Percentiles rank a stretch among this genome's conserved stretches.
These are phyloP conservation scores for Synergus umbraculus DNA, from an alignment of 2,888 invertebrate genomes.

Conservation along the genomic window DNA sequence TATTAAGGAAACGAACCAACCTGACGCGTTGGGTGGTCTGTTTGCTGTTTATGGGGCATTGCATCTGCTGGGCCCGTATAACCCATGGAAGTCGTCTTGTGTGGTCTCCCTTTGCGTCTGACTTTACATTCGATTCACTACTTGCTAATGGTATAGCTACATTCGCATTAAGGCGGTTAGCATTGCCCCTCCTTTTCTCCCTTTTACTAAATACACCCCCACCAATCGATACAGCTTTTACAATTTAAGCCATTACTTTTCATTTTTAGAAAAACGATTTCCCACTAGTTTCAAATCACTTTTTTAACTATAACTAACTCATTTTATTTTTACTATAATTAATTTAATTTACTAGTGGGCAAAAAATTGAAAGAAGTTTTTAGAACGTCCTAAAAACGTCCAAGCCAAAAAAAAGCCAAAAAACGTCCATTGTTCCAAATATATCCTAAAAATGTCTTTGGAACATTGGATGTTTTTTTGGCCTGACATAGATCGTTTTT, in stretches of 20 bases:
- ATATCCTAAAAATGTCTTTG: no score
- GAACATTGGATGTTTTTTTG: no score
- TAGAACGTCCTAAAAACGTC: no score
- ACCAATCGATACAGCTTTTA: neutral
- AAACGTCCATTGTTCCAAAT: no score
- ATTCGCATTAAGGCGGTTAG: slow-evolving; percentile 62
- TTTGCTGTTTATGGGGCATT: slow-evolving; percentile 76
- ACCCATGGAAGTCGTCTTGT: slow-evolving; percentile 71
- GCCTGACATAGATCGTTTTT: no score
- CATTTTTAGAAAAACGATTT: neutral
- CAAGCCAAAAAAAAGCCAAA: no score
- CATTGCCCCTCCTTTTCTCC: neutral
- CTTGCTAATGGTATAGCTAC: slow-evolving; percentile 69
- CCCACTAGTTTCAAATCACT: no score
- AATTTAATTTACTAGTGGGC: no score
- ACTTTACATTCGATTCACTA: slow-evolving; percentile 74
- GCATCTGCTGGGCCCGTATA: slow-evolving; percentile 72
- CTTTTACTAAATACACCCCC: neutral
- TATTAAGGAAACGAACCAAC: slow-evolving; percentile 73
- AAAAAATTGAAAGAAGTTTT: no score
- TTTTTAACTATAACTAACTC: no score
- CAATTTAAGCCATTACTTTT: neutral
- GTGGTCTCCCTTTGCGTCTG: slow-evolving; percentile 71
- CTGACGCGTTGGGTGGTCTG: slow-evolving; percentile 74
- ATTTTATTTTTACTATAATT: no score